A percentile compares a stretch with the other conserved stretches of the same genome.
Evolutionary conservation across 2,113 vertebrate species (phyloP).

Genomic region (Salminus brasiliensis): DNA sequence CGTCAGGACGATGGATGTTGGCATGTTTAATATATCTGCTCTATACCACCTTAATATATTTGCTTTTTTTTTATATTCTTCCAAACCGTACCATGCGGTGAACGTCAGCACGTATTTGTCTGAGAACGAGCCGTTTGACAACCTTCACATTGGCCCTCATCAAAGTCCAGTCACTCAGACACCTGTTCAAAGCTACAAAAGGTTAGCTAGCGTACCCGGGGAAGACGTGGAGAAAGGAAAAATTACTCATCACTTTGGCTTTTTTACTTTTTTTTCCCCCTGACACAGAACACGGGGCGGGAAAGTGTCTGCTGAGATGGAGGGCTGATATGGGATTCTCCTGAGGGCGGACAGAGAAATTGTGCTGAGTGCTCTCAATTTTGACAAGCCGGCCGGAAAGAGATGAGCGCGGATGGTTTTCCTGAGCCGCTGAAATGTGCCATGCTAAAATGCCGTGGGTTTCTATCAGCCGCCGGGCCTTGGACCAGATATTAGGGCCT

Average conservation of each 20-base stretch:
- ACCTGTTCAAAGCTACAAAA: neutral
- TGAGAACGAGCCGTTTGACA: neutral
- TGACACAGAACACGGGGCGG: neutral
- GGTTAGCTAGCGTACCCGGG: neutral
- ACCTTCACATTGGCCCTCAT: neutral
- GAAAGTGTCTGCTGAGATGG: neutral
- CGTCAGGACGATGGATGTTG: neutral
- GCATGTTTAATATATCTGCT: neutral
- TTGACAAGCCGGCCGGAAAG: conserved; percentile 9
- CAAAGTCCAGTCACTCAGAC: neutral
- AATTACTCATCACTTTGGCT: neutral
- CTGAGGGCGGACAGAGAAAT: conserved; percentile 5
- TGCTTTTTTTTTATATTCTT: neutral
- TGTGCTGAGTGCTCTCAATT: conserved; percentile 24
- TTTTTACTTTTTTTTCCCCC: neutral
- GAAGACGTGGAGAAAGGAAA: neutral
- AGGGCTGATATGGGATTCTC: conserved; percentile 17
- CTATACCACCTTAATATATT: neutral
- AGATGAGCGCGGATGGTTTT: neutral
- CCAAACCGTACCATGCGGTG: neutral
- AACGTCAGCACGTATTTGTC: neutral
- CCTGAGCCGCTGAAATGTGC: neutral
- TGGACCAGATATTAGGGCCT: conserved; percentile 1
- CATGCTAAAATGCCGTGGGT: neutral
- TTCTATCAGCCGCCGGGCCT: neutral